Evolutionary conservation across 1,140 invertebrate species (phyloP).

Genomic region (Archegozetes longisetosus): DNA sequence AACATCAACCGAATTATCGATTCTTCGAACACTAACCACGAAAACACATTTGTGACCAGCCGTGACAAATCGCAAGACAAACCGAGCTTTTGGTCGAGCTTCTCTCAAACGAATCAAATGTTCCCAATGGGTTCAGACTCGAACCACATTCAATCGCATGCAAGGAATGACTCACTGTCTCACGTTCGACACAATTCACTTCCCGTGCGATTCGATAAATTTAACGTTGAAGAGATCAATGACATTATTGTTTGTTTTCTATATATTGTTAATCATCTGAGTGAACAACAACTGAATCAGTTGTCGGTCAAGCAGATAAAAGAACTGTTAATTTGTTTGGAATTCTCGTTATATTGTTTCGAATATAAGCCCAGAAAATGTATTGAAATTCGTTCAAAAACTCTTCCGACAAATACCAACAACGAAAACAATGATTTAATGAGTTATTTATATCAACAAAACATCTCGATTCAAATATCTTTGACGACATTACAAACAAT

Average conservation of each 20-base stretch:
- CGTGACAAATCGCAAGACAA: neutral
- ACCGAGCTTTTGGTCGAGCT: neutral
- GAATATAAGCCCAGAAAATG: neutral
- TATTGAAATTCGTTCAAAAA: neutral
- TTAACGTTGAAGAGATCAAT: conserved; percentile 55
- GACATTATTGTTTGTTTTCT: conserved; percentile 55
- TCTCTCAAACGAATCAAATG: neutral
- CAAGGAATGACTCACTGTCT: neutral
- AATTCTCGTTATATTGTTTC: neutral
- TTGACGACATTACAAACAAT: conserved; percentile 8
- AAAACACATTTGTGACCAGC: neutral
- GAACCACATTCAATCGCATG: conserved; percentile 4
- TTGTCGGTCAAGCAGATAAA: neutral
- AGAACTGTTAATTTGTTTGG: conserved; percentile 6
- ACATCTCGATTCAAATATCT: conserved; percentile 4
- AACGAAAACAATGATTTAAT: neutral
- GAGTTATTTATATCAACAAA: neutral
- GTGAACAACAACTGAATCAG: neutral
- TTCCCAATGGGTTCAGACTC: neutral
- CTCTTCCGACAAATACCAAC: neutral
- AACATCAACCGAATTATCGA: conserved; percentile 44
- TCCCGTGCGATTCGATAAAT: conserved; percentile 47
- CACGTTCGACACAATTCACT: conserved; percentile 19
- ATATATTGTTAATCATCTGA: neutral
- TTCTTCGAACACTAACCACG: conserved; percentile 1